These are phyloP conservation scores for Iguana delicatissima DNA, from an alignment of 2,797 vertebrate species.

Conservation along the genomic window DNA sequence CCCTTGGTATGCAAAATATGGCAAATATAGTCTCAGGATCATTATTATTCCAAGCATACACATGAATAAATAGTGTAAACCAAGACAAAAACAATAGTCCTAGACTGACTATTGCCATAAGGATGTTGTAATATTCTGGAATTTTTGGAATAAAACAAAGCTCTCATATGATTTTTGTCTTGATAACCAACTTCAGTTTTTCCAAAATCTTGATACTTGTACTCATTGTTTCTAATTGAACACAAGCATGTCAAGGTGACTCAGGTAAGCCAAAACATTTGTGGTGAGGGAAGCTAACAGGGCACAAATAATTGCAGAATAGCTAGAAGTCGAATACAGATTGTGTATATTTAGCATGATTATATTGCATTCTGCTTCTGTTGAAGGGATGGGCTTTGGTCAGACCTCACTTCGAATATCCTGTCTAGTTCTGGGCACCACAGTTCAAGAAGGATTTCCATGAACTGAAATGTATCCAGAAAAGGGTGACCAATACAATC, in stretches of 20 bases:
- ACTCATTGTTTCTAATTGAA: background rate
- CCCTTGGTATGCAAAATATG: conserved; percentile 27
- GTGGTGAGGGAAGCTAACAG: background rate
- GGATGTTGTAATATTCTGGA: background rate
- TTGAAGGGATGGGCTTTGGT: background rate
- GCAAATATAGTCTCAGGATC: background rate
- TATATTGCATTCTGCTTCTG: background rate
- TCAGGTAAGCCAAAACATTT: background rate
- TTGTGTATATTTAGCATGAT: background rate
- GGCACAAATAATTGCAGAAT: background rate
- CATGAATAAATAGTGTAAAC: background rate
- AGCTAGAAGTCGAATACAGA: background rate
- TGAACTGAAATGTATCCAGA: too few relatives aligned
- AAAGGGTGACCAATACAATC: too few relatives aligned
- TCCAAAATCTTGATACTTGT: background rate
- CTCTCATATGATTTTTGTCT: background rate
- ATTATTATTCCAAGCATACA: conserved; percentile 25
- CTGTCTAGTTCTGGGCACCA: too few relatives aligned
- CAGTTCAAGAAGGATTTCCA: too few relatives aligned
- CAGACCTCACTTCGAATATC: too few relatives aligned
- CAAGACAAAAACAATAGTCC: background rate
- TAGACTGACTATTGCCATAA: background rate
- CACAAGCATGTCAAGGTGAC: background rate
- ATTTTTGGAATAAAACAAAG: background rate
- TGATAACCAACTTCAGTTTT: background rate